A percentile compares a stretch with the other conserved stretches of the same genome.
These are phyloP conservation scores for Trimorus sp. DNA, from an alignment of 2,888 invertebrate species.

Conservation along the genomic window DNA sequence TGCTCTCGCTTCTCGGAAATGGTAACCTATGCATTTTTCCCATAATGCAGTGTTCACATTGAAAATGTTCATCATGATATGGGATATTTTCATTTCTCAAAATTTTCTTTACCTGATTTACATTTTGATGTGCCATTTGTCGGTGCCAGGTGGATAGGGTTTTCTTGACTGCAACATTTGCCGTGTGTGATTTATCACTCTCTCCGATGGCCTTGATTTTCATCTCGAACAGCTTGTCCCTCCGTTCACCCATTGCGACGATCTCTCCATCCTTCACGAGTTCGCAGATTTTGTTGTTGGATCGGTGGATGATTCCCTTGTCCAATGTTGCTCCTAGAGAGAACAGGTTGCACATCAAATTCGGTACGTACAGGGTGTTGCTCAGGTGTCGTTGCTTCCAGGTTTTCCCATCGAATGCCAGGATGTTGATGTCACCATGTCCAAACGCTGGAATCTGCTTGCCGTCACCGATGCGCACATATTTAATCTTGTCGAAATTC, in stretches of 20 bases:
- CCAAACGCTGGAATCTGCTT: constrained; percentile 53
- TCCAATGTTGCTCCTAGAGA: constrained; percentile 30
- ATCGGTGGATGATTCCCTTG: constrained; percentile 19
- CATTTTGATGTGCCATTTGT: too few species aligned
- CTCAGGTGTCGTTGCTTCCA: constrained; percentile 43
- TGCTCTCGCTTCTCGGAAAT: constrained; percentile 47
- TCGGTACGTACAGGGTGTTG: constrained; percentile 18
- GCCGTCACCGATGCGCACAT: constrained; percentile 53
- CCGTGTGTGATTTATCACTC: neutral
- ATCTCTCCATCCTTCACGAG: constrained; percentile 8
- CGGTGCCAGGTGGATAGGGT: too few species aligned
- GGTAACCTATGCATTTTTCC: too few species aligned
- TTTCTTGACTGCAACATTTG: neutral
- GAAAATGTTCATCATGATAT: too few species aligned
- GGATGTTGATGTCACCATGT: constrained; percentile 64
- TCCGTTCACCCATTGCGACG: constrained; percentile 34
- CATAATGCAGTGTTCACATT: too few species aligned
- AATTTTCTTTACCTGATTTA: too few species aligned
- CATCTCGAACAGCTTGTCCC: constrained; percentile 23
- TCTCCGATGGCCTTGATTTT: constrained; percentile 7
- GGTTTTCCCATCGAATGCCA: constrained; percentile 49
- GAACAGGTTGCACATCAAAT: constrained; percentile 28
- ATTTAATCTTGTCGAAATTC: constrained; percentile 34
- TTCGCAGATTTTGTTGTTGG: constrained; percentile 9
- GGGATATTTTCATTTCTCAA: too few species aligned